Conservation (phyloP, 1,140 invertebrate genomes). For the Drosophila serrata region DNA sequence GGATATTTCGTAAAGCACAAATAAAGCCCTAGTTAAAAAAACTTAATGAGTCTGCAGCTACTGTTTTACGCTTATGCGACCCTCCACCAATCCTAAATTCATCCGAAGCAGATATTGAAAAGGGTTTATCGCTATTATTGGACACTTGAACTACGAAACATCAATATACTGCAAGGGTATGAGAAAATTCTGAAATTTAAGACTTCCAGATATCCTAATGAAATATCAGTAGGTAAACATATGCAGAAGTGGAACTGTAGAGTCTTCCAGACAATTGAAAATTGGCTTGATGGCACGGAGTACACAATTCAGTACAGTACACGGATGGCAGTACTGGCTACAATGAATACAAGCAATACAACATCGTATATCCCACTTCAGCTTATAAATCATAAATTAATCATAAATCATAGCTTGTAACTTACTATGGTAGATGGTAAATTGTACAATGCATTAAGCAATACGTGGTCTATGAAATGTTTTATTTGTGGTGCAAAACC, state of each 20-base stretch:
- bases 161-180: not conserved
- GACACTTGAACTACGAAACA: slow-evolving; percentile 7
- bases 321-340: not conserved
- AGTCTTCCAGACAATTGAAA: not conserved
- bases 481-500: not conserved
- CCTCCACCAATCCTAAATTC: not conserved
- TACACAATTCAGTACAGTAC: not conserved
- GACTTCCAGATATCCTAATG: not conserved
- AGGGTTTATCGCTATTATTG: slow-evolving; percentile 16
- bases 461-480: not conserved
- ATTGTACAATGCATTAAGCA: not conserved
- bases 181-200: not conserved
- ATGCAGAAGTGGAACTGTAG: not conserved
- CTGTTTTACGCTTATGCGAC: too few species aligned
- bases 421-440: not conserved
- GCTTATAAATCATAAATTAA: not conserved
- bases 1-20: too few species aligned
- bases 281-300: not conserved
- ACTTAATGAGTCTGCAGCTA: slow-evolving; percentile 6
- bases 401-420: not conserved
- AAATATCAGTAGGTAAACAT: not conserved
- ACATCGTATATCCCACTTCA: not conserved
- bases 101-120: slow-evolving; percentile 22
- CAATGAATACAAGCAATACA: not conserved
- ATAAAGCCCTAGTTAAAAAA: slow-evolving; percentile 4